A percentile compares a stretch with the other conserved stretches of the same genome.
Evolutionary conservation across 2,888 invertebrate genomes (phyloP).

Genomic region (Lumbricus terrestris): DNA sequence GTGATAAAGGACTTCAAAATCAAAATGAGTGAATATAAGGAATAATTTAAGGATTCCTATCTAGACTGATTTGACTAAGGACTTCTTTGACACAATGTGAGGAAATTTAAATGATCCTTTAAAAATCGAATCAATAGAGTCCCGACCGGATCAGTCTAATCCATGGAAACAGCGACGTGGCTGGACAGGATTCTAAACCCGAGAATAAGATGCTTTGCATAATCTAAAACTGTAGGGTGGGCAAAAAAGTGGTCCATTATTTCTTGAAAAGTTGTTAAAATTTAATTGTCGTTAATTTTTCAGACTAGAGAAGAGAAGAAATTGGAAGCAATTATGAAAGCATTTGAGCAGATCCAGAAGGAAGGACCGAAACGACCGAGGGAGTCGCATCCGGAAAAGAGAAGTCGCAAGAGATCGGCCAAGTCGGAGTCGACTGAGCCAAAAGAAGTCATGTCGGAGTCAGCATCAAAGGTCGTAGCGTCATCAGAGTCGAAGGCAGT

Average conservation of each 20-base stretch:
- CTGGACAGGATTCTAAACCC: background rate
- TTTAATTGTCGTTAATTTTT: background rate
- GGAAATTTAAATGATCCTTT: too few species aligned
- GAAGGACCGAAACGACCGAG: background rate
- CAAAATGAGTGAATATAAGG: too few species aligned
- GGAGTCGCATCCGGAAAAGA: background rate
- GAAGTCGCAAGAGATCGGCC: background rate
- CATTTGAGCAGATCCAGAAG: conserved; percentile 27
- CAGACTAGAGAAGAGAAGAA: conserved; percentile 30
- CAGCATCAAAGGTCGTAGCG: background rate
- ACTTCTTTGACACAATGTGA: too few species aligned
- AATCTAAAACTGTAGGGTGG: too few species aligned
- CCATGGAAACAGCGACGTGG: background rate
- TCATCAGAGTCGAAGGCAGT: too few species aligned
- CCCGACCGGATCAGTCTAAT: too few species aligned
- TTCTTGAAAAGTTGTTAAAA: background rate
- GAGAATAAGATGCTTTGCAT: background rate
- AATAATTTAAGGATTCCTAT: too few species aligned
- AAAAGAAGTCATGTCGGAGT: background rate
- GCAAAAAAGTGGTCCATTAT: background rate
- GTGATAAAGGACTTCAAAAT: too few species aligned
- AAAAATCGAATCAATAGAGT: too few species aligned
- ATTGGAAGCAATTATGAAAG: conserved; percentile 32
- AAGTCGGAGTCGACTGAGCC: conserved; percentile 4
- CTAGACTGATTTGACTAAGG: too few species aligned